Evolutionary conservation across 92 coral and sea anemone genomes (phyloP), one percentile per base, ranked within the genome.

Genomic region (Phymanthus crucifer): DNA sequence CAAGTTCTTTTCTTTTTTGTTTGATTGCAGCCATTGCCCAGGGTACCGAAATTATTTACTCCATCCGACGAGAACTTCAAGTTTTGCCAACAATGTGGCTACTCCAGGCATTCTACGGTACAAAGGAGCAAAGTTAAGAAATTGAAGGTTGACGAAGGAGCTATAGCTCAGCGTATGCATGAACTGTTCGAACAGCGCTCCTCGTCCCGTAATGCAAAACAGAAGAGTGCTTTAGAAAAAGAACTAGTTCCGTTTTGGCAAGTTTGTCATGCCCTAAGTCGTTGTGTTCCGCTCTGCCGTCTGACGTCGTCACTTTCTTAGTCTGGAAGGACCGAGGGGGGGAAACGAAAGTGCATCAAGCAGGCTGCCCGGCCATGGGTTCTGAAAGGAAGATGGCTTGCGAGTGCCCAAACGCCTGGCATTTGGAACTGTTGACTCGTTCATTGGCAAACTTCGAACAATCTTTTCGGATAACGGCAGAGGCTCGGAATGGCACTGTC

Each of bases 381-480:
- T 47, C n/a, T n/a, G n/a, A n/a, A n/a, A n/a, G n/a, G n/a, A n/a
- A n/a, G n/a, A n/a, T n/a, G n/a, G 19, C 23, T 40, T 74, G 81
- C 64, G 4, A 43, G 19, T 82, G 81, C 23, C 86, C 81, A 16
- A 82, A 81, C 32, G 70, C 2, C 35, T 82, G 27, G 74, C 81
- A 3, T 82, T 73, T 75, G 81, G 79, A 10, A 82, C 86, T 0
- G 81, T 67, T 1, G 36, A 86, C 52, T 47, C 86, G 32, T 68
- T 86, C 31, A 75, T 86, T 32, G 75, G 86, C 32, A 86, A 86
- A 67, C 76, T 86, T 6, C 70, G 83, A 16, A 64, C 90, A 31
- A 86, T 81, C 23, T 75, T 76, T 46, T 38, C 70, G 23, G 74
- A 74, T 6, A 40, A 54, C 29, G 78, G 79, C 31, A 56, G 90